Evolutionary conservation across 2,113 vertebrate genomes (phyloP).

Genomic region (Albula goreensis): DNA sequence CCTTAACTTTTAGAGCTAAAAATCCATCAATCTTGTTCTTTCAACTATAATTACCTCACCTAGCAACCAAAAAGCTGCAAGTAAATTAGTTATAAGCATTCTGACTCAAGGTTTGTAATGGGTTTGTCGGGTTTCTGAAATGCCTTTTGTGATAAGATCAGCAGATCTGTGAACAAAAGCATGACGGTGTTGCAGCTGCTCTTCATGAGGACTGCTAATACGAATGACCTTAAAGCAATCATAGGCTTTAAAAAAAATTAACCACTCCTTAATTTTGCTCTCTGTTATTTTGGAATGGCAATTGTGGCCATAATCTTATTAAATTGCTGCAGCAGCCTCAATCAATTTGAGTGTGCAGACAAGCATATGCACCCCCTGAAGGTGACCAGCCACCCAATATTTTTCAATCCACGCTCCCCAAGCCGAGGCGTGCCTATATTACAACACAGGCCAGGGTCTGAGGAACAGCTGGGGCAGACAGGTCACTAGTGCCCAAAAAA

Average conservation of each 20-base stretch:
- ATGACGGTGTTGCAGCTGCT: background rate
- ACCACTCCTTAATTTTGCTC: background rate
- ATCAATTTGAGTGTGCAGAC: too few species aligned
- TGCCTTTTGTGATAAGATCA: background rate
- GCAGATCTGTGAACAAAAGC: background rate
- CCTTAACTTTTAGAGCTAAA: slow-evolving; percentile 45
- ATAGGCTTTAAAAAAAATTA: background rate
- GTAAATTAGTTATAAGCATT: slow-evolving; percentile 48
- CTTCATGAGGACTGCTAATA: background rate
- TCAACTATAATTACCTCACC: slow-evolving; percentile 50
- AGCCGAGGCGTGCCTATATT: background rate
- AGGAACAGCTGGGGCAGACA: background rate
- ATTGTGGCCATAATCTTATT: background rate
- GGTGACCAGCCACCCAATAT: background rate
- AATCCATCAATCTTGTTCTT: slow-evolving; percentile 52
- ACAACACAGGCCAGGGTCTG: too few species aligned
- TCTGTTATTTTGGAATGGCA: background rate
- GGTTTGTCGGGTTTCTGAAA: background rate
- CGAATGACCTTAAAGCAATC: background rate
- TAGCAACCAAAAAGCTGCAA: slow-evolving; percentile 42
- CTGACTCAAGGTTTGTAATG: slow-evolving; percentile 18
- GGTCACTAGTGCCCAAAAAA: background rate
- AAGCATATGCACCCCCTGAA: background rate
- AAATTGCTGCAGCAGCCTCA: background rate
- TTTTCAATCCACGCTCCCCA: background rate